Percentiles rank a stretch among this genome's conserved stretches.
These are phyloP conservation scores for Bubalus kerabau DNA, from an alignment of 2,113 vertebrate genomes.

Conservation along the genomic window DNA sequence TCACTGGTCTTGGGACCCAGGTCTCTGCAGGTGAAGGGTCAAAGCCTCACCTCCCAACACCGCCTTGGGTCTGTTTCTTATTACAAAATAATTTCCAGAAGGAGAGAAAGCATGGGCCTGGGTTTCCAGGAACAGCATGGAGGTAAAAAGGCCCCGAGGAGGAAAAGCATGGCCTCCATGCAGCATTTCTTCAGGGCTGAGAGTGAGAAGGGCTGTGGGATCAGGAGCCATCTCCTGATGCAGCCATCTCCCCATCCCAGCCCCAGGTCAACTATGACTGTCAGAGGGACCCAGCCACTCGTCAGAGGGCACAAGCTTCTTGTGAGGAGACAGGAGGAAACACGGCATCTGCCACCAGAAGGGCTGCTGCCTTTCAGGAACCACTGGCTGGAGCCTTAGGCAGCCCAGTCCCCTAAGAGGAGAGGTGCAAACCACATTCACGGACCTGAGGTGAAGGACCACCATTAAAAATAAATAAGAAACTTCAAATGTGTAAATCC, in stretches of 20 bases:
- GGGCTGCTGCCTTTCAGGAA: background rate
- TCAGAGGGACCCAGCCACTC: rapidly evolving
- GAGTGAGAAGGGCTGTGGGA: rapidly evolving
- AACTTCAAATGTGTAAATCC: constrained; percentile 54
- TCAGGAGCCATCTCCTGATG: too few species aligned
- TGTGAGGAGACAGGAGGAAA: background rate
- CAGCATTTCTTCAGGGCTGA: background rate
- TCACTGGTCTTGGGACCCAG: constrained; percentile 19
- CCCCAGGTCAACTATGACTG: rapidly evolving
- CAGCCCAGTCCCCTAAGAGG: constrained; percentile 1
- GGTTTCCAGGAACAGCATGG: background rate
- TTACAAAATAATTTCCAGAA: constrained; percentile 65
- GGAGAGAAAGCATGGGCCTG: background rate
- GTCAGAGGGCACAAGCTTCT: background rate
- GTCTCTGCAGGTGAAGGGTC: constrained; percentile 53
- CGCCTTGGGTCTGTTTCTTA: constrained; percentile 59
- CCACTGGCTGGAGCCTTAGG: background rate
- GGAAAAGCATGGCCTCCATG: background rate
- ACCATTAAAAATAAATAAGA: constrained; percentile 47
- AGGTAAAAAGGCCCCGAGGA: background rate
- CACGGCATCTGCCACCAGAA: background rate
- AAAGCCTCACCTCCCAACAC: constrained; percentile 48
- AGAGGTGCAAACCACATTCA: constrained; percentile 31
- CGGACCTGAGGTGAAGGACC: constrained; percentile 12
- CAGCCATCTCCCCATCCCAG: rapidly evolving